phyloP scores from a whole-genome alignment of 2,113 vertebrate species.

The Pleuronectes platessa region DNA sequence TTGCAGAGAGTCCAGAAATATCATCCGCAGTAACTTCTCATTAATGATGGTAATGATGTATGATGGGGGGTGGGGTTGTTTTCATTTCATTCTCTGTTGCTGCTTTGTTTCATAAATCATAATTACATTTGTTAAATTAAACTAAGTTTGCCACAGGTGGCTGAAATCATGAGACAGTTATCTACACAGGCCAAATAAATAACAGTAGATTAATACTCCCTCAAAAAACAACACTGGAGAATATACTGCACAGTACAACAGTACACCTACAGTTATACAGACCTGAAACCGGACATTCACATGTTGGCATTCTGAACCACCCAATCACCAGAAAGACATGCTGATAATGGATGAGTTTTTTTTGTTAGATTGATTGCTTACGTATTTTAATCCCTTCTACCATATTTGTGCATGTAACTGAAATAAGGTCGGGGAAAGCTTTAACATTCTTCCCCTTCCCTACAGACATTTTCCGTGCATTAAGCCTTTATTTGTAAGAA shows the following conservation, averaged over 20 bases:
- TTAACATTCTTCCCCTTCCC: neutral
- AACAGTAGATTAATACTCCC: neutral
- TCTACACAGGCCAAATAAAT: slow-evolving; percentile 3
- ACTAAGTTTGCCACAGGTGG: neutral
- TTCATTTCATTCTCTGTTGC: slow-evolving; percentile 30
- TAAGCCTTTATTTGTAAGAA: too few relatives aligned
- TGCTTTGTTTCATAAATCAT: slow-evolving; percentile 22
- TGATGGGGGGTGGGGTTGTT: slow-evolving; percentile 48
- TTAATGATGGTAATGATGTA: slow-evolving; percentile 60
- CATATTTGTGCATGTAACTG: too few relatives aligned
- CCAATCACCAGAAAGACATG: too few relatives aligned
- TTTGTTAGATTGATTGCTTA: neutral
- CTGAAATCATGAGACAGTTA: slow-evolving; percentile 1
- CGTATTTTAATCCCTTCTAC: neutral
- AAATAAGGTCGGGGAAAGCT: neutral
- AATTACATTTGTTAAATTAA: slow-evolving; percentile 25
- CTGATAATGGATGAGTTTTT: neutral
- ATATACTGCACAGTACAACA: neutral
- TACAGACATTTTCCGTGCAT: too few relatives aligned
- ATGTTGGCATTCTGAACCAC: too few relatives aligned
- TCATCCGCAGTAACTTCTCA: slow-evolving; percentile 41
- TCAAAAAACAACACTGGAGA: neutral
- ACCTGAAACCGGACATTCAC: neutral
- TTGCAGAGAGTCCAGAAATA: slow-evolving; percentile 50
- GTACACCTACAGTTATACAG: neutral